phyloP scores from a whole-genome alignment of 92 coral and sea anemone species.

The Meandrina meandrites region DNA sequence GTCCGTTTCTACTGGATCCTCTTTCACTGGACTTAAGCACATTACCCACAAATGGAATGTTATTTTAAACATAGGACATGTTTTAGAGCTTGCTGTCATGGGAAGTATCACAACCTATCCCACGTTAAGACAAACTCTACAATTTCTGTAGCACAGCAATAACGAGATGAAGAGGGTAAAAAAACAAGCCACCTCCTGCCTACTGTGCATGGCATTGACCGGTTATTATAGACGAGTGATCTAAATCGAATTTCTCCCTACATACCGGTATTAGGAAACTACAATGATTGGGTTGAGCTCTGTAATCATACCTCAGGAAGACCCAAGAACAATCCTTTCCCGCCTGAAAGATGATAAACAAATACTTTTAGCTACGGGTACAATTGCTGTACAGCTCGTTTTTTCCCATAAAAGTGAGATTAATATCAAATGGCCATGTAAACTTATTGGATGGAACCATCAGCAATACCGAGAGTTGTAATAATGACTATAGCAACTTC shows the following conservation, averaged over 20 bases:
- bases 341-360: slow-evolving; percentile 36
- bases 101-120: not conserved
- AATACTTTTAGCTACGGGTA: not conserved
- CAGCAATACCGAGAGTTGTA: not conserved
- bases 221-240: not conserved
- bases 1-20: not conserved
- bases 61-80: not conserved
- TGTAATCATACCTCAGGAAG: slow-evolving; percentile 45
- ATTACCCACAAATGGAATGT: too few species aligned
- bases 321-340: slow-evolving; percentile 57
- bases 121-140: slow-evolving; percentile 32
- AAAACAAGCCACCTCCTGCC: slow-evolving; percentile 63
- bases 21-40: not conserved
- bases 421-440: too few species aligned
- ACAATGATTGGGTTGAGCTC: not conserved
- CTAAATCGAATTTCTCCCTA: not conserved
- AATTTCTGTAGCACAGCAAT: slow-evolving; percentile 51
- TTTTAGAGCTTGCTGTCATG: slow-evolving; percentile 26
- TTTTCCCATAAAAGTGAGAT: not conserved
- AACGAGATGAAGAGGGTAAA: slow-evolving; percentile 57
- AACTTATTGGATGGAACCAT: not conserved
- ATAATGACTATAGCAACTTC: too few species aligned
- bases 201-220: slow-evolving; percentile 33
- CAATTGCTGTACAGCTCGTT: not conserved
- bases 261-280: not conserved